Conservation (phyloP, 2,888 invertebrate species). For the Conchocele bisecta region DNA sequence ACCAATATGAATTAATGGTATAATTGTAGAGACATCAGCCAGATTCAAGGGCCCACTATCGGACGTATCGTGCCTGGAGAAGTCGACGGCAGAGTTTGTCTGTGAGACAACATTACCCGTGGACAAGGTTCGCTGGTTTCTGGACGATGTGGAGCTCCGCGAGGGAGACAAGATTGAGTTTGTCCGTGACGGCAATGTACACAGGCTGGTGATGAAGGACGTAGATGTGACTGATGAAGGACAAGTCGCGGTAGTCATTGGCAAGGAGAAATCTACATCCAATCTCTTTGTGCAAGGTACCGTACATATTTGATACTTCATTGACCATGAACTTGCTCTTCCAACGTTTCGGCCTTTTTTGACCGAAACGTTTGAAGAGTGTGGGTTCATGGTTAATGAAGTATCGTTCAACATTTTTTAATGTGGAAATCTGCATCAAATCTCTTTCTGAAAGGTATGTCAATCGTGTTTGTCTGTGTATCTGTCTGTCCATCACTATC, state of each 20-base stretch:
- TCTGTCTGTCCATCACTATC: too few relatives aligned
- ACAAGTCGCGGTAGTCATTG: slow-evolving; percentile 73
- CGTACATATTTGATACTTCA: too few relatives aligned
- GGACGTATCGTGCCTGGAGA: slow-evolving; percentile 75
- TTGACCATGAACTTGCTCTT: too few relatives aligned
- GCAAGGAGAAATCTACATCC: slow-evolving; percentile 78
- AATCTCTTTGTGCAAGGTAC: slow-evolving; percentile 78
- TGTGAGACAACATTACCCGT: slow-evolving; percentile 97
- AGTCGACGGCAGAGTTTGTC: slow-evolving; percentile 87
- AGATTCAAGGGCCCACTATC: slow-evolving; percentile 73
- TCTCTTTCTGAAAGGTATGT: too few relatives aligned
- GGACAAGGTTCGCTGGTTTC: slow-evolving; percentile 85
- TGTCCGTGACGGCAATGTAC: slow-evolving; percentile 72
- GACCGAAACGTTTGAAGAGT: too few relatives aligned
- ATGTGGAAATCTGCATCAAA: too few relatives aligned
- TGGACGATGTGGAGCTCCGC: slow-evolving; percentile 86
- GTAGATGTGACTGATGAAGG: slow-evolving; percentile 76
- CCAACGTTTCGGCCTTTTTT: too few relatives aligned
- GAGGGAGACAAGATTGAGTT: slow-evolving; percentile 70
- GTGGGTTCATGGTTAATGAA: too few relatives aligned
- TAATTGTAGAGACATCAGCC: slow-evolving; percentile 62
- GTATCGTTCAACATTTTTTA: too few relatives aligned
- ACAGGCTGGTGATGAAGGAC: slow-evolving; percentile 75
- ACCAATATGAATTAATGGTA: too few relatives aligned
- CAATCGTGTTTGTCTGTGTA: too few relatives aligned